Evolutionary conservation across 2,888 invertebrate genomes (phyloP).

Genomic region (Andrena chrysosceles): DNA sequence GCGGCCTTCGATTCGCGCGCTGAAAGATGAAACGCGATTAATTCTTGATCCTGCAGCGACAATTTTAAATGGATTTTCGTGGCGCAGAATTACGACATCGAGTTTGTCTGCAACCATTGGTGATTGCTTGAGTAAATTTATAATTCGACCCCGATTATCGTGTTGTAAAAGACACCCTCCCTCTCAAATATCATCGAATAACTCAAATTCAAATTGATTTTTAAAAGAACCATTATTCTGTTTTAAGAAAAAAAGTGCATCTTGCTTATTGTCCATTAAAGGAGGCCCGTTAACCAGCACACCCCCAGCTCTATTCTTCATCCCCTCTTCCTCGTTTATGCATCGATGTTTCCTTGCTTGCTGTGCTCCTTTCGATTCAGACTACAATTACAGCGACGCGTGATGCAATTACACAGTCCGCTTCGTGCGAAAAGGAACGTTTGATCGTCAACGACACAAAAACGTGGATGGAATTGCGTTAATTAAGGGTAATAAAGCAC

Average conservation of each 20-base stretch:
- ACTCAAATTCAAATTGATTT: neutral
- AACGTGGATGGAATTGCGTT: neutral
- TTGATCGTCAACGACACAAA: conserved; percentile 71
- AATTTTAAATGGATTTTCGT: neutral
- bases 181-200: too few species aligned
- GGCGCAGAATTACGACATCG: conserved; percentile 16
- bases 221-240: conserved; percentile 4
- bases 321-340: conserved; percentile 20
- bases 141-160: neutral
- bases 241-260: neutral
- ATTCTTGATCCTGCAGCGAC: neutral
- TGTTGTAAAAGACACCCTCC: neutral
- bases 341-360: conserved; percentile 30
- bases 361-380: conserved; percentile 37
- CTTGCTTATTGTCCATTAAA: neutral
- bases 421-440: conserved; percentile 80
- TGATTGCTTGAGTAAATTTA: neutral
- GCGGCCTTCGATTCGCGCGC: neutral
- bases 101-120: neutral
- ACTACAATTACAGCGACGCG: conserved; percentile 39
- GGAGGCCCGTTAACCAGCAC: neutral
- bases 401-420: conserved; percentile 81
- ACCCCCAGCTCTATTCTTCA: neutral
- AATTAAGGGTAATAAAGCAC: neutral
- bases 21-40: conserved; percentile 13